phyloP scores from a whole-genome alignment of 2,888 invertebrate genomes.

The Trachelus iudaicus region DNA sequence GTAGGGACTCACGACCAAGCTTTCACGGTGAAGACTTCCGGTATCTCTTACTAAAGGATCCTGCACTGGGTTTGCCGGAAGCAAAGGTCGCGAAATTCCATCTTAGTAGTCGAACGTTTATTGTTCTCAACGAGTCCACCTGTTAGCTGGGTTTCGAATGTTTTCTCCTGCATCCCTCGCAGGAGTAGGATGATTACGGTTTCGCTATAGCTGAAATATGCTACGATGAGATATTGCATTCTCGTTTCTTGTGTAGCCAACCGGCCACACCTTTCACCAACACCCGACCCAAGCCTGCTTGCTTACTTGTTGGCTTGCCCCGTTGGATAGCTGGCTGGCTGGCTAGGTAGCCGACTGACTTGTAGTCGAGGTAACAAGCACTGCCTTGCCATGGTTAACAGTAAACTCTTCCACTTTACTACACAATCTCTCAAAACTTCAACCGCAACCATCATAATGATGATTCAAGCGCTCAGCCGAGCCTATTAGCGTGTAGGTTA shows the following conservation, averaged over 20 bases:
- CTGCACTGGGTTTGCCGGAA: not conserved
- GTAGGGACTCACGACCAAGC: not conserved
- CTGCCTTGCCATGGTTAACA: not conserved
- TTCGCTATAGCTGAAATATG: slow-evolving; percentile 9
- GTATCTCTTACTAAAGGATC: not conserved
- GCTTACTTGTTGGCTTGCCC: not conserved
- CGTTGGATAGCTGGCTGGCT: slow-evolving; percentile 4
- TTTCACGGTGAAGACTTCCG: not conserved
- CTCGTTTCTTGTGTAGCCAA: slow-evolving; percentile 55
- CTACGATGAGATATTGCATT: slow-evolving; percentile 54
- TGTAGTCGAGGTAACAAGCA: slow-evolving; percentile 6
- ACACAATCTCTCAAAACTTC: not conserved
- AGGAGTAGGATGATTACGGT: not conserved
- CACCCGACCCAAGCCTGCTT: slow-evolving; percentile 41
- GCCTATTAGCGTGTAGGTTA: not conserved
- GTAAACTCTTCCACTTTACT: slow-evolving; percentile 6
- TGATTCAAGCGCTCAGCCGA: not conserved
- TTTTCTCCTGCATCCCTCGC: not conserved
- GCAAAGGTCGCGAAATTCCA: not conserved
- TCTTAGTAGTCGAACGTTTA: not conserved
- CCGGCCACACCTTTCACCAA: slow-evolving; percentile 63
- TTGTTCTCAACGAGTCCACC: not conserved
- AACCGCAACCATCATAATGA: not conserved
- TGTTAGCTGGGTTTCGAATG: not conserved
- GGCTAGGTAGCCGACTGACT: not conserved